These are phyloP conservation scores for Drosophila macrothrix DNA, from an alignment of 2,888 invertebrate genomes.

Conservation along the genomic window DNA sequence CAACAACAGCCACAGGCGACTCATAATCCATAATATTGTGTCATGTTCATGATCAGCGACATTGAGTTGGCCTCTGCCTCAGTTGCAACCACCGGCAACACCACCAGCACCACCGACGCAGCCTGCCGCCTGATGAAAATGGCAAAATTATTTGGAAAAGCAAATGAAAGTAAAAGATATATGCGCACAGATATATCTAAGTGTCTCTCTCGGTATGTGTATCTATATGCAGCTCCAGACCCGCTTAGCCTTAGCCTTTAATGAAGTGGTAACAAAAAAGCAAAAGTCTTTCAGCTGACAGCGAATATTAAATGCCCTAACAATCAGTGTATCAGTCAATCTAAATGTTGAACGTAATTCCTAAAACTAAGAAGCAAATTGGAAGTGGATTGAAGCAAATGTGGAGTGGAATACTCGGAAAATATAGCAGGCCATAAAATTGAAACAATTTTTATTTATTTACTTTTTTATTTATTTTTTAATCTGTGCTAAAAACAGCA, in stretches of 20 bases:
- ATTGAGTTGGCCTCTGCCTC: conserved; percentile 41
- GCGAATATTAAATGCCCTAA: conserved; percentile 20
- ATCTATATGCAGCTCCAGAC: conserved; percentile 33
- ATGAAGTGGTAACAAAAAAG: conserved; percentile 69
- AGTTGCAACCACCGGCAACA: conserved; percentile 6
- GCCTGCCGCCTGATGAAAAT: conserved; percentile 32
- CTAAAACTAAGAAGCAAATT: not conserved
- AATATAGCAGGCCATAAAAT: not conserved
- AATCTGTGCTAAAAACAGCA: not conserved
- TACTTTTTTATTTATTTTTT: not conserved
- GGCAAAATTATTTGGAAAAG: conserved; percentile 76
- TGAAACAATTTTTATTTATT: rapidly evolving
- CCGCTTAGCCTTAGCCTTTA: conserved; percentile 49
- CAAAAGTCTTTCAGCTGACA: not conserved
- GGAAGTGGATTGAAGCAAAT: not conserved
- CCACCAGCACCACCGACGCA: not conserved
- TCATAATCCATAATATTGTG: conserved; percentile 79
- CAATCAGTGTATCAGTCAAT: rapidly evolving
- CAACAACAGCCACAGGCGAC: conserved; percentile 38
- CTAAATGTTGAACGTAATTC: too few relatives aligned
- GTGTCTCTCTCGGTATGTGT: not conserved
- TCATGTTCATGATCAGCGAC: conserved; percentile 77
- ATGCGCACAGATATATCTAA: conserved; percentile 26
- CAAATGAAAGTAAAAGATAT: conserved; percentile 75
- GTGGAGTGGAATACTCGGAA: not conserved